Conservation (phyloP, 2,797 vertebrate species). For the Diceros bicornis region DNA sequence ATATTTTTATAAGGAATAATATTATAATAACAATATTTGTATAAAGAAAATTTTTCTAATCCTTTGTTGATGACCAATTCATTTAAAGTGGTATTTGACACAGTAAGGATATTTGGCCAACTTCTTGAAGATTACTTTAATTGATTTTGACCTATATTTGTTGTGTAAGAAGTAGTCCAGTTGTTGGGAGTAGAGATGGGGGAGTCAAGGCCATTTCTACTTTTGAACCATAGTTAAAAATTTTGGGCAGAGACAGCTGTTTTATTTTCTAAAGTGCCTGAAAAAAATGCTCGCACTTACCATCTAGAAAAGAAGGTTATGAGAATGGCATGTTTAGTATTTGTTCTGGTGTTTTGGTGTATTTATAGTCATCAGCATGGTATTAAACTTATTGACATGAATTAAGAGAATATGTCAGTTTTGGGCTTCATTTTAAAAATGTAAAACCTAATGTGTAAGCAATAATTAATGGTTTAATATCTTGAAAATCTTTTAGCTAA, state of each 20-base stretch:
- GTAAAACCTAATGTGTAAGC: not conserved
- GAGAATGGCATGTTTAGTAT: constrained; percentile 5
- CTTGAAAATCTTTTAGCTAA: constrained; percentile 61
- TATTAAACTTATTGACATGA: not conserved
- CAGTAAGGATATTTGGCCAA: not conserved
- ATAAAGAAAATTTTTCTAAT: constrained; percentile 37
- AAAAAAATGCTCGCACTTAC: constrained; percentile 77
- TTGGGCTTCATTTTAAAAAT: constrained; percentile 33
- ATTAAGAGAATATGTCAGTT: constrained; percentile 18
- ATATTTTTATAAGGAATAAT: not conserved
- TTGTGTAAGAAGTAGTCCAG: not conserved
- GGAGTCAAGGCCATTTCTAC: constrained; percentile 28
- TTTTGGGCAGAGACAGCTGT: constrained; percentile 78
- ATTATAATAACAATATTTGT: constrained; percentile 19
- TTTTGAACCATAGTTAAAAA: constrained; percentile 36
- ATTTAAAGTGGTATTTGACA: constrained; percentile 40
- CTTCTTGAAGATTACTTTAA: constrained; percentile 4
- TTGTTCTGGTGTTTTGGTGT: not conserved
- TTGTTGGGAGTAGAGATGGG: not conserved
- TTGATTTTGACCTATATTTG: not conserved
- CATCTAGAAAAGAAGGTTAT: constrained; percentile 80
- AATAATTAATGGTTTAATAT: constrained; percentile 54
- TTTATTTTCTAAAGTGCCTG: constrained; percentile 84
- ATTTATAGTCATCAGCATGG: not conserved
- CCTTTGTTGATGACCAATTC: constrained; percentile 21